A percentile compares a stretch with the other conserved stretches of the same genome.
These are phyloP conservation scores for Pseudorhiza aurosa DNA, from an alignment of 30 jellyfish, hydroid and myxozoan genomes.

Conservation along the genomic window DNA sequence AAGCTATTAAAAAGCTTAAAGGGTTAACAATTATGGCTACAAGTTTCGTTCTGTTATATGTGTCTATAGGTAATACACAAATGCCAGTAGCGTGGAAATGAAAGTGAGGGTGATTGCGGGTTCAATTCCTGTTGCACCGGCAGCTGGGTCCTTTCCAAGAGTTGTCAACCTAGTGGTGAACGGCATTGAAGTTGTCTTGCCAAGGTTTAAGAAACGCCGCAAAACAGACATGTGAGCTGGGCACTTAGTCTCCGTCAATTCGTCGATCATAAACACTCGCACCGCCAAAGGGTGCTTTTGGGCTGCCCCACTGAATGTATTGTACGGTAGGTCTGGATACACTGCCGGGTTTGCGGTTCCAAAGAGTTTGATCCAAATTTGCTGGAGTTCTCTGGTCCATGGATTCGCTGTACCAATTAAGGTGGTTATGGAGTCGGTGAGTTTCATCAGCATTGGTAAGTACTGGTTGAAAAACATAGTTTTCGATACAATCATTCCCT, in stretches of 20 bases:
- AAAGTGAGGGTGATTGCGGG: neutral
- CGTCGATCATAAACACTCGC: neutral
- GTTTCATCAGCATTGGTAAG: constrained; percentile 4
- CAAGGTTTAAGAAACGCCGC: neutral
- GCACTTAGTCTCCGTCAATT: constrained; percentile 3
- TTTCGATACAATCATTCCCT: constrained; percentile 1
- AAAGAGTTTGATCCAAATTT: constrained; percentile 3
- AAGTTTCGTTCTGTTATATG: too few species aligned
- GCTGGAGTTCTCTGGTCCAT: constrained; percentile 30
- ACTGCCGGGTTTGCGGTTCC: constrained; percentile 23
- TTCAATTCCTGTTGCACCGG: neutral
- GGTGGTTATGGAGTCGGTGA: constrained; percentile 1
- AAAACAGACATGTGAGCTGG: neutral
- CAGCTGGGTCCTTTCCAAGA: neutral
- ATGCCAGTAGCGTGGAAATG: neutral
- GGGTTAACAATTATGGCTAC: too few species aligned
- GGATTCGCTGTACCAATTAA: constrained; percentile 4
- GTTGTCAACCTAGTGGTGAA: neutral
- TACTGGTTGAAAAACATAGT: neutral
- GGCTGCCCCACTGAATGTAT: neutral
- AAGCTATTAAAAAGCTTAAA: too few species aligned
- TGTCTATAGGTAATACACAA: too few species aligned
- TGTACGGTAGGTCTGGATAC: constrained; percentile 16
- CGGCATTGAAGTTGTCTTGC: neutral
- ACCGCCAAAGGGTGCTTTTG: neutral